Percentiles rank a stretch among this genome's conserved stretches.
Conservation (phyloP, 2,888 invertebrate genomes). For the Metellina segmentata region DNA sequence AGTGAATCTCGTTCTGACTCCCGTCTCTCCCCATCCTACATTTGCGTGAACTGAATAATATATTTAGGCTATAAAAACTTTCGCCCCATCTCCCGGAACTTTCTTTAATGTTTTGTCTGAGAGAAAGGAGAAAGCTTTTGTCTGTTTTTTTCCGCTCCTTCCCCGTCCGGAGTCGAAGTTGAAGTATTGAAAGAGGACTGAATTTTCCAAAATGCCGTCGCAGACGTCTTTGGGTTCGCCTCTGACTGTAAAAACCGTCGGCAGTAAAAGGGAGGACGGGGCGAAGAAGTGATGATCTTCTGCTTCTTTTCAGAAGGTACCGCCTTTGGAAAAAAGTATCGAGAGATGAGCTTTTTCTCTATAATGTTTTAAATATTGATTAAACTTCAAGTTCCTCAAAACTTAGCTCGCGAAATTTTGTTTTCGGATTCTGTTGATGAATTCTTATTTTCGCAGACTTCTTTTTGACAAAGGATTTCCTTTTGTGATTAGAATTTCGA, state of each 20-base stretch:
- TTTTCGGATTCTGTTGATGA: too few species aligned
- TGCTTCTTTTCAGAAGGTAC: not conserved
- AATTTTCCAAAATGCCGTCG: conserved; percentile 37
- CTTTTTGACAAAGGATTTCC: too few species aligned
- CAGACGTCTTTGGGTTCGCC: conserved; percentile 2
- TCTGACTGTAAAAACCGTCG: not conserved
- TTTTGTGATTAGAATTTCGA: too few species aligned
- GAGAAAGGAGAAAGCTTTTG: conserved; percentile 12
- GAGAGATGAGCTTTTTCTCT: too few species aligned
- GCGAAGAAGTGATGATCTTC: conserved; percentile 9
- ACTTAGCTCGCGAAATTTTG: too few species aligned
- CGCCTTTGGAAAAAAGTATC: not conserved
- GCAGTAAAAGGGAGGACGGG: conserved; percentile 43
- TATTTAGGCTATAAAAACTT: conserved; percentile 30
- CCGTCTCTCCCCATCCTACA: not conserved
- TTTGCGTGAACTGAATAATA: conserved; percentile 41
- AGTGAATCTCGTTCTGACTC: not conserved
- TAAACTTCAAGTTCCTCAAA: too few species aligned
- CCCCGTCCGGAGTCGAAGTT: conserved; percentile 10
- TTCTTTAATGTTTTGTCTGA: conserved; percentile 29
- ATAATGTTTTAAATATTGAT: too few species aligned
- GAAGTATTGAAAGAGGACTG: conserved; percentile 43
- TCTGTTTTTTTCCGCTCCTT: conserved; percentile 16
- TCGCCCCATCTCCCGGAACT: conserved; percentile 2
- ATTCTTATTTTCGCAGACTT: too few species aligned